A percentile compares a stretch with the other conserved stretches of the same genome.
phyloP scores from a whole-genome alignment of 1,140 invertebrate genomes.

The Hypsibius dujardini region DNA sequence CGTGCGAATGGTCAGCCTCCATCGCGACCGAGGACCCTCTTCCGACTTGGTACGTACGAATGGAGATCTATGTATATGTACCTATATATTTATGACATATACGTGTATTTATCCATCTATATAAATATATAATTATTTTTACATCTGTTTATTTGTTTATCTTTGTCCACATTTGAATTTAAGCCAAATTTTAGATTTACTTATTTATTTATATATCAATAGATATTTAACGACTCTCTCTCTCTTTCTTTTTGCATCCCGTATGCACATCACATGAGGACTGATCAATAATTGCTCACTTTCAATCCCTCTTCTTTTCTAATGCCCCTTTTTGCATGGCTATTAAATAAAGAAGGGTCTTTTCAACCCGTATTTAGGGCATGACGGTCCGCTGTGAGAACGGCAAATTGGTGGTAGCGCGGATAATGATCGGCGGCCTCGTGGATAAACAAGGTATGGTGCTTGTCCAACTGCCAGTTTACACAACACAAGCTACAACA shows the following conservation, averaged over 20 bases:
- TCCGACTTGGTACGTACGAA: too few relatives aligned
- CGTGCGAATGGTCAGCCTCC: not conserved
- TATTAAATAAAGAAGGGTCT: not conserved
- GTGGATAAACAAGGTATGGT: slow-evolving; percentile 54
- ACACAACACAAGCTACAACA: too few relatives aligned
- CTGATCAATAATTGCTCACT: not conserved
- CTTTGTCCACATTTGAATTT: too few relatives aligned
- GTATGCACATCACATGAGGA: not conserved
- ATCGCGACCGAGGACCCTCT: not conserved
- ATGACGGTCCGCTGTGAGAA: slow-evolving; percentile 68
- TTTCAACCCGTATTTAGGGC: slow-evolving; percentile 40
- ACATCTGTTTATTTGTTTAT: too few relatives aligned
- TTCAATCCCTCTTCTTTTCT: slow-evolving; percentile 4
- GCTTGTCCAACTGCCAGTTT: not conserved
- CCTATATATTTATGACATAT: too few relatives aligned
- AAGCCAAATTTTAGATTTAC: too few relatives aligned
- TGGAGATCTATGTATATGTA: too few relatives aligned
- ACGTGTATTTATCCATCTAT: too few relatives aligned
- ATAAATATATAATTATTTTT: too few relatives aligned
- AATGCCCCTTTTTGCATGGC: not conserved
- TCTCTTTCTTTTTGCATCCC: not conserved
- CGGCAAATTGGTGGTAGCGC: slow-evolving; percentile 71
- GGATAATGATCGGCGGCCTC: slow-evolving; percentile 74
- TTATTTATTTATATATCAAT: not conserved
- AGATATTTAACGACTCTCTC: not conserved